Conservation (phyloP, 2,797 vertebrate species). For the Pteronotus mesoamericanus region DNA sequence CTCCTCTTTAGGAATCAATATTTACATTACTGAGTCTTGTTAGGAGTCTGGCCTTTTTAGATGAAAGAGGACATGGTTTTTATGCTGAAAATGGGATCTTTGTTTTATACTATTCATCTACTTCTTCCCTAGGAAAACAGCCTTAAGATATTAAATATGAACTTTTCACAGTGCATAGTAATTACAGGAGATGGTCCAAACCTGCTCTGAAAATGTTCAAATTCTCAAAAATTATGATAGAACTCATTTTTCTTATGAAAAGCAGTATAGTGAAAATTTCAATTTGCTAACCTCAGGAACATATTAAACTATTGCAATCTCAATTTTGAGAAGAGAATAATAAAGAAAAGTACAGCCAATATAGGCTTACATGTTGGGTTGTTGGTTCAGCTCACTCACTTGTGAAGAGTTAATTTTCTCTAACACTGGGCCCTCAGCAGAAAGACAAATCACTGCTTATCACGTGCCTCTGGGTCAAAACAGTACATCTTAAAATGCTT, state of each 20-base stretch:
- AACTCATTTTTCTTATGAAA: not conserved
- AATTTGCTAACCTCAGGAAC: not conserved
- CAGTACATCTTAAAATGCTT: not conserved
- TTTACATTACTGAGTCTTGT: not conserved
- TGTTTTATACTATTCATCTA: not conserved
- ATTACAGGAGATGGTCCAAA: not conserved
- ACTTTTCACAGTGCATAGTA: not conserved
- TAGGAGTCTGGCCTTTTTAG: not conserved
- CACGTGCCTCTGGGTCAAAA: not conserved
- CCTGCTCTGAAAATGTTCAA: not conserved
- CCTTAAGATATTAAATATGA: not conserved
- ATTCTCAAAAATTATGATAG: not conserved
- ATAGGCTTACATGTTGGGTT: not conserved
- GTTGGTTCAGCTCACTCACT: not conserved
- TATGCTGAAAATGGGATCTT: not conserved
- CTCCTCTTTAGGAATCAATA: not conserved
- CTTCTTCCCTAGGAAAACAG: not conserved
- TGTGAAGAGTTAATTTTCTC: not conserved
- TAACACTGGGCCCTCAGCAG: not conserved
- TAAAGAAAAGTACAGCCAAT: not conserved
- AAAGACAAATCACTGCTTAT: not conserved
- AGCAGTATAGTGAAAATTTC: not conserved
- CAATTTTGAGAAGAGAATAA: not conserved
- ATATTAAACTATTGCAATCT: not conserved
- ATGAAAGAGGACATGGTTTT: not conserved